phyloP scores from a whole-genome alignment of 2,113 vertebrate genomes.

The Haemorhous mexicanus region DNA sequence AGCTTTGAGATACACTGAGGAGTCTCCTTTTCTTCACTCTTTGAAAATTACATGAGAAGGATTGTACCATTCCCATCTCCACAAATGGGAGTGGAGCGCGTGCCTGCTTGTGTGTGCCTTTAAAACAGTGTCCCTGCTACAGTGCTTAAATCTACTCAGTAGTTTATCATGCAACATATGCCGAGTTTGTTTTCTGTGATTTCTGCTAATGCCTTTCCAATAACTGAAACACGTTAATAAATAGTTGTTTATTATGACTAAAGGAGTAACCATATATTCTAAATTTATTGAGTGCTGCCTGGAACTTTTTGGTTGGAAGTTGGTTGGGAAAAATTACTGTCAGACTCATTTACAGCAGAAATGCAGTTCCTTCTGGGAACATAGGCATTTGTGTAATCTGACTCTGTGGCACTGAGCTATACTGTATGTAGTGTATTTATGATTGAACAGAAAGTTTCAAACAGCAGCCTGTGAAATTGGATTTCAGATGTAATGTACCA shows the following conservation, averaged over 20 bases:
- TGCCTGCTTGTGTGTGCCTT: not conserved
- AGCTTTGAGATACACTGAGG: constrained; percentile 26
- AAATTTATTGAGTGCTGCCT: constrained; percentile 68
- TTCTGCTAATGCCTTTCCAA: constrained; percentile 56
- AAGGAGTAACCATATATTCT: constrained; percentile 19
- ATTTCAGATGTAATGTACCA: constrained; percentile 85
- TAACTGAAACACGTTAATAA: constrained; percentile 41
- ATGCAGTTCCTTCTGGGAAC: constrained; percentile 71
- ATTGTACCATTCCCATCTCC: not conserved
- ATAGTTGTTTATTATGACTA: constrained; percentile 49
- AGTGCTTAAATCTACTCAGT: not conserved
- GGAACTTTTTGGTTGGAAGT: constrained; percentile 64
- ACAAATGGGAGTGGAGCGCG: not conserved
- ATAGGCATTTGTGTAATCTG: constrained; percentile 75
- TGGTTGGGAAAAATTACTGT: constrained; percentile 72
- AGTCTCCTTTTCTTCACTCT: not conserved
- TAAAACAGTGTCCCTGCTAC: not conserved
- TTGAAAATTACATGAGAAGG: not conserved
- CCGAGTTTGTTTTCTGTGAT: constrained; percentile 4
- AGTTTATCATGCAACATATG: not conserved
- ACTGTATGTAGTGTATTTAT: constrained; percentile 78
- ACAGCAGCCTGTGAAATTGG: constrained; percentile 84
- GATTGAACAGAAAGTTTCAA: constrained; percentile 82
- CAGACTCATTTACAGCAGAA: constrained; percentile 70
- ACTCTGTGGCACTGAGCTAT: constrained; percentile 72